phyloP scores from a whole-genome alignment of 2,797 vertebrate genomes.

The Anguilla obscura region DNA sequence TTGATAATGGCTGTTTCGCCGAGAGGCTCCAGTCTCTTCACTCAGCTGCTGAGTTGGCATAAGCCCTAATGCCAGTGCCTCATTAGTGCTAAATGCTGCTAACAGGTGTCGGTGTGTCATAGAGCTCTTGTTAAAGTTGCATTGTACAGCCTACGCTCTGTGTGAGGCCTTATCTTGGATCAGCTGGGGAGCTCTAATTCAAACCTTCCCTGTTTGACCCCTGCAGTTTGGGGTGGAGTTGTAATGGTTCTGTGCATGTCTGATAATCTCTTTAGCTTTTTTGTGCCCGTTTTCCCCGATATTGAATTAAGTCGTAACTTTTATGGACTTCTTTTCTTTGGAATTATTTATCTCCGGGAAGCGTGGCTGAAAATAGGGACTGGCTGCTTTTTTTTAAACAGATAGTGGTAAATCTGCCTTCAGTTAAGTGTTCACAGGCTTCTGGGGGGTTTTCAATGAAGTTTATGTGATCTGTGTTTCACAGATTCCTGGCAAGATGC shows the following conservation, averaged over 20 bases:
- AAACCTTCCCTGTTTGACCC: background rate
- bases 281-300: background rate
- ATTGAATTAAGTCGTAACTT: conserved; percentile 12
- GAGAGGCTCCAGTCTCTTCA: background rate
- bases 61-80: background rate
- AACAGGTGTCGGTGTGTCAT: background rate
- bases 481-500: conserved; percentile 28
- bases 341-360: conserved; percentile 17
- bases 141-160: background rate
- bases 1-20: background rate
- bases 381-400: conserved; percentile 4
- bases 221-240: background rate
- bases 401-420: conserved; percentile 26
- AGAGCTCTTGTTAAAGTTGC: background rate
- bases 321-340: background rate
- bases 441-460: conserved; percentile 35
- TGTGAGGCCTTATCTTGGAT: background rate
- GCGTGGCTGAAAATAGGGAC: conserved; percentile 24
- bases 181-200: background rate
- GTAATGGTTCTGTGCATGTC: background rate
- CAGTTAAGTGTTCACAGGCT: conserved; percentile 24
- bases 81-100: background rate
- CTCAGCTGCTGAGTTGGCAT: background rate
- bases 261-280: conserved; percentile 4
- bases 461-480: conserved; percentile 27